phyloP scores from a whole-genome alignment of 2,888 invertebrate genomes.

The Watsonalla binaria region DNA sequence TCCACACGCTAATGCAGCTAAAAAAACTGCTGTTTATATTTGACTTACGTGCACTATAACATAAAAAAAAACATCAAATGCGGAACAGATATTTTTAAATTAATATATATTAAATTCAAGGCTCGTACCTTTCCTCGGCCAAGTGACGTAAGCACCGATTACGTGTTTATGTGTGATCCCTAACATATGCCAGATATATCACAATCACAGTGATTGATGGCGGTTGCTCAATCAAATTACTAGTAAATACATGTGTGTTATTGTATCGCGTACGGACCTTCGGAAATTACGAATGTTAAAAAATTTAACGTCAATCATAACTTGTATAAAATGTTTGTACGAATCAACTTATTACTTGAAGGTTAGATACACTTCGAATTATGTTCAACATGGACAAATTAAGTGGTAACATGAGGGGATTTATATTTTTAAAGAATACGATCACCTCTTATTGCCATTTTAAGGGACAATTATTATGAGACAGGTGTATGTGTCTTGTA shows the following conservation, averaged over 20 bases:
- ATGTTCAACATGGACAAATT: background rate
- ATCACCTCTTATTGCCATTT: too few species aligned
- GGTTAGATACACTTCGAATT: background rate
- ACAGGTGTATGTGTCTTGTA: too few species aligned
- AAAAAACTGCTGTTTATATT: too few species aligned
- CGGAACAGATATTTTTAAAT: background rate
- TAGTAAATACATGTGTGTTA: background rate
- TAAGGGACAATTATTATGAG: too few species aligned
- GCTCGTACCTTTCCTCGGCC: background rate
- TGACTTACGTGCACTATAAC: too few species aligned
- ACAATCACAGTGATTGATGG: constrained; percentile 25
- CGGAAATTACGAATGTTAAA: background rate
- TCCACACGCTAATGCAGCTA: too few species aligned
- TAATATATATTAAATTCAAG: background rate
- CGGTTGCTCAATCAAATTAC: constrained; percentile 18
- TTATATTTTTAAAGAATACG: too few species aligned
- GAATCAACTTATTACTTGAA: background rate
- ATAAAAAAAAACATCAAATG: too few species aligned
- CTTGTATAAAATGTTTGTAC: background rate
- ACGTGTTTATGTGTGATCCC: constrained; percentile 24
- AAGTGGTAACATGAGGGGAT: too few species aligned
- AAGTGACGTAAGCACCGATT: background rate
- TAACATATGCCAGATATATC: constrained; percentile 31
- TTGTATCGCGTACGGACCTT: background rate
- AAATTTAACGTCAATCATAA: background rate